These are phyloP conservation scores for Cerastis rubricosa DNA, from an alignment of 2,888 invertebrate species.

Conservation along the genomic window DNA sequence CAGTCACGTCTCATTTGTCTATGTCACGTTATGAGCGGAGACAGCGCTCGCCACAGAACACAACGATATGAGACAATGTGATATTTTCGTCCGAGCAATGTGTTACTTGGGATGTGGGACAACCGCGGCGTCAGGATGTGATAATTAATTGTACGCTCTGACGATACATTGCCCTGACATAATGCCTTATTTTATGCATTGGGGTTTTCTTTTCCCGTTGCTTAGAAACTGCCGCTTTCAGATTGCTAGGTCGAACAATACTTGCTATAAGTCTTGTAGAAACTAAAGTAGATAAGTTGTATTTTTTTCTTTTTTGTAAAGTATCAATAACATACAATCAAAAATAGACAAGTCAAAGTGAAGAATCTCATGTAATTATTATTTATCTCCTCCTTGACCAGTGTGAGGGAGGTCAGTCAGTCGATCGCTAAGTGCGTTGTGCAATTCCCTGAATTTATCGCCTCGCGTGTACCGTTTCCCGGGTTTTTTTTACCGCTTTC, in stretches of 20 bases:
- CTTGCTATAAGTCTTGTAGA: not conserved
- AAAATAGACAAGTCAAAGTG: slow-evolving; percentile 47
- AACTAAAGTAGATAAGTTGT: not conserved
- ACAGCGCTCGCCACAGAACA: slow-evolving; percentile 78
- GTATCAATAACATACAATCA: not conserved
- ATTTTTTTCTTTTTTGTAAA: not conserved
- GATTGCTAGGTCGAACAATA: not conserved
- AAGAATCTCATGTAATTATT: slow-evolving; percentile 54
- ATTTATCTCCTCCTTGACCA: slow-evolving; percentile 73
- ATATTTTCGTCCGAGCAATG: slow-evolving; percentile 66
- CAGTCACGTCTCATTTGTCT: slow-evolving; percentile 80
- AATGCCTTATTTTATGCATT: not conserved
- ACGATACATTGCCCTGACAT: slow-evolving; percentile 42
- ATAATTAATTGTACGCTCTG: slow-evolving; percentile 43
- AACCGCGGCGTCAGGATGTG: slow-evolving; percentile 52
- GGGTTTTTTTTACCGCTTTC: slow-evolving; percentile 85
- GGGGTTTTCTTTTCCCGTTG: not conserved
- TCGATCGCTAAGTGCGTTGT: slow-evolving; percentile 87
- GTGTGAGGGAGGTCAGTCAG: slow-evolving; percentile 70
- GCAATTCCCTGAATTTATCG: slow-evolving; percentile 88
- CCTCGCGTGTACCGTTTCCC: slow-evolving; percentile 76
- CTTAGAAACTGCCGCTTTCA: not conserved
- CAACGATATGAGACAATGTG: slow-evolving; percentile 72
- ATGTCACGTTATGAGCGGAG: slow-evolving; percentile 78
- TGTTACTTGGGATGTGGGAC: slow-evolving; percentile 76